phyloP scores from a whole-genome alignment of 2,797 vertebrate species.

The Gila robusta region DNA sequence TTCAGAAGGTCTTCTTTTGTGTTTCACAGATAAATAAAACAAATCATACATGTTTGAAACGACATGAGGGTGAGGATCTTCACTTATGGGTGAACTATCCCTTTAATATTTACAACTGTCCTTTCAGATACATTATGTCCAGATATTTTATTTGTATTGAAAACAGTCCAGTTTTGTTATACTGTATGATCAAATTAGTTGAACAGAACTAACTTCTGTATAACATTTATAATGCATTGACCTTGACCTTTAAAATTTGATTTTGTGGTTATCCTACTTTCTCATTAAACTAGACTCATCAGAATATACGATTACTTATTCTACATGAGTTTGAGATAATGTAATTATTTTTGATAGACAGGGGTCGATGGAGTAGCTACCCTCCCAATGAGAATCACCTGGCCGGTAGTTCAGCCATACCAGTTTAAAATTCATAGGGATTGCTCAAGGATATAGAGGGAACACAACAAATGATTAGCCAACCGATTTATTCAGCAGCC shows the following conservation, averaged over 20 bases:
- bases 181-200: background rate
- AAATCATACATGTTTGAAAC: background rate
- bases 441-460: background rate
- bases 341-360: slow-evolving; percentile 20
- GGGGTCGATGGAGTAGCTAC: background rate
- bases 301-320: slow-evolving; percentile 4
- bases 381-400: background rate
- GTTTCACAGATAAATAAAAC: background rate
- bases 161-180: background rate
- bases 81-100: background rate
- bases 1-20: background rate
- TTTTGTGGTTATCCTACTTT: background rate
- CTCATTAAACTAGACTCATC: background rate
- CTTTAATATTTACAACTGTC: background rate
- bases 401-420: background rate
- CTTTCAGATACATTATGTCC: background rate
- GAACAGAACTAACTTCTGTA: background rate
- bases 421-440: slow-evolving; percentile 3
- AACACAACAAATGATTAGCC: slow-evolving; percentile 30
- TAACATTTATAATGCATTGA: slow-evolving; percentile 2
- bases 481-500: slow-evolving; percentile 35
- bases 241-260: background rate
- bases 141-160: background rate
- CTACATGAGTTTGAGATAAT: background rate
- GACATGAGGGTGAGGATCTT: background rate